Base-by-base conservation (phyloP, 1,140 invertebrate genomes). In the Drosophila pruinosa region DNA sequence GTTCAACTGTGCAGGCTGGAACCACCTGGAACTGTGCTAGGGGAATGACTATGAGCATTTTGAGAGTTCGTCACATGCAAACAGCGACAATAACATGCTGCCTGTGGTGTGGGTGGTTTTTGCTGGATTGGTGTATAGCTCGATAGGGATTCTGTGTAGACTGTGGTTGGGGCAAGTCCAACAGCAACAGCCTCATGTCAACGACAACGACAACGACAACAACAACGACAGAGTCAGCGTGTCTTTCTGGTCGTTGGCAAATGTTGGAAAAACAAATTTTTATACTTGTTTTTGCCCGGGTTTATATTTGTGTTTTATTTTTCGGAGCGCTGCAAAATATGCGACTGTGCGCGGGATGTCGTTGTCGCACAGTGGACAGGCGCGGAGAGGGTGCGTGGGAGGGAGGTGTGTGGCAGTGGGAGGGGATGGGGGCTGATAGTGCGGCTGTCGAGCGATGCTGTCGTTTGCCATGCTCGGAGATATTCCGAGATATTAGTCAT, bases 241-340 rank as follows among this genome's bases (percentile, higher is more conserved):
- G 64, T 69, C 74, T 57, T 72, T 72, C 67, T 48, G 67, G 64
- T 86, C 77, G 83, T 89, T 88, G 79, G 77, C 83, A 89, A 88
- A 88, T 89, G 83, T 88, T 83, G 83, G 85, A 89, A 89, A 89
- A 89, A 89, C 83, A 89, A 89, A 89, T 89, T 89, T 85, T 89
- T 74, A 89, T 89, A 89, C 83, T 89, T 89, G 82, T 88, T 86
- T 86, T 86, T 64, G 72, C 72, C 68, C 64, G 80, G 73, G 77
- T 88, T 88, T 88, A 86, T 86, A 88, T 81, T 72, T 75, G 74
- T 86, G 71, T 82, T 86, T 86, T 86, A 78, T 82, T 86, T 86
- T 86, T 88, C 83, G 82, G 74, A 88, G 74, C 82, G 70, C 71
- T 86, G 81, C 82, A 86, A 88, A 86, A 86, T 86, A 78, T 78